phyloP scores from a whole-genome alignment of 2,113 vertebrate genomes.

The Alouatta palliata region DNA sequence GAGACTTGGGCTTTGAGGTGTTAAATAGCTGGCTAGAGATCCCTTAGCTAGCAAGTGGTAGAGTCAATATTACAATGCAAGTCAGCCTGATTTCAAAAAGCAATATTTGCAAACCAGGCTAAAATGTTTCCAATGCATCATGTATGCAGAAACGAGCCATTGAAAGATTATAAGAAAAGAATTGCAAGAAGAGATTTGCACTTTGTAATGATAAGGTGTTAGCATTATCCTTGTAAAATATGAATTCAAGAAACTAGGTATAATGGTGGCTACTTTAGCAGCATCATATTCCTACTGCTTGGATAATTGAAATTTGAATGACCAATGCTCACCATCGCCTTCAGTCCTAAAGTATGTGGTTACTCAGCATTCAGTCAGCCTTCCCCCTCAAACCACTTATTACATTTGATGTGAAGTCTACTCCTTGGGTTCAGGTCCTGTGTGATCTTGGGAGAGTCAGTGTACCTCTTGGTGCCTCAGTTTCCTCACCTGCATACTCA shows the following conservation, averaged over 20 bases:
- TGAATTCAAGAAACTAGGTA: neutral
- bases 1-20: neutral
- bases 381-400: neutral
- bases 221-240: neutral
- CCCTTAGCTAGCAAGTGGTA: neutral
- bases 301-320: neutral
- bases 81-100: neutral
- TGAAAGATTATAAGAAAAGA: neutral
- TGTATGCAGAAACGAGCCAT: neutral
- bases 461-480: neutral
- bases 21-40: neutral
- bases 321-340: neutral
- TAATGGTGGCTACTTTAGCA: neutral
- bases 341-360: neutral
- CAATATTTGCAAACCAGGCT: neutral
- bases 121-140: neutral
- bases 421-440: neutral
- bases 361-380: neutral
- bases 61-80: neutral
- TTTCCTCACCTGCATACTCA: neutral
- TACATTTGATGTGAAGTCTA: neutral
- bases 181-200: neutral
- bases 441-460: neutral
- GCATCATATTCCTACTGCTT: neutral
- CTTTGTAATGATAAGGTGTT: neutral